Evolutionary conservation across 1,140 invertebrate genomes (phyloP).

Genomic region (Bombus balteatus): DNA sequence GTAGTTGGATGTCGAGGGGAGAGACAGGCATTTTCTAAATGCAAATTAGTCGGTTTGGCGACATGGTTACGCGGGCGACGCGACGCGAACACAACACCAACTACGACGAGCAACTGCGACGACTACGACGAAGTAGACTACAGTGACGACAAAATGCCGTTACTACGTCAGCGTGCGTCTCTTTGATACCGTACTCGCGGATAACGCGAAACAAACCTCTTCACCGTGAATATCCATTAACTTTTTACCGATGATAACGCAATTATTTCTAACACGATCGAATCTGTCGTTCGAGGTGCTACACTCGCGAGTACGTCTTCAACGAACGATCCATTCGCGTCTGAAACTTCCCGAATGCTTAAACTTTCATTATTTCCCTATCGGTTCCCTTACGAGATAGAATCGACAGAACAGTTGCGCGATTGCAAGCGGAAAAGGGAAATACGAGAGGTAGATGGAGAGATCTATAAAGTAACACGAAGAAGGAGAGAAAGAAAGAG

Average conservation of each 20-base stretch:
- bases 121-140: background rate
- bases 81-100: background rate
- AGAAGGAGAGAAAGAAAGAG: background rate
- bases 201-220: background rate
- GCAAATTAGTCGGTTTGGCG: conserved; percentile 64
- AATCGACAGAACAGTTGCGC: background rate
- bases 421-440: background rate
- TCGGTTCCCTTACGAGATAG: background rate
- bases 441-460: background rate
- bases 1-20: conserved; percentile 1
- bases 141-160: conserved; percentile 54
- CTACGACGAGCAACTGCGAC: background rate
- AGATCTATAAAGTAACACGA: too few relatives aligned
- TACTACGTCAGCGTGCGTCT: background rate
- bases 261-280: conserved; percentile 68
- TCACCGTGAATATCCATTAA: conserved; percentile 66
- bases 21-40: conserved; percentile 63
- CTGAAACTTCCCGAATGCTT: conserved; percentile 3
- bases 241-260: conserved; percentile 67
- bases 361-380: conserved; percentile 29
- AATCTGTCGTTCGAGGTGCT: conserved; percentile 1
- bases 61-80: conserved; percentile 15
- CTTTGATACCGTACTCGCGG: conserved; percentile 38
- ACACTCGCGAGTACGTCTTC: background rate
- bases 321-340: background rate